Conservation (phyloP, 2,113 vertebrate species). For the Xenotilapia flavipinnis region DNA sequence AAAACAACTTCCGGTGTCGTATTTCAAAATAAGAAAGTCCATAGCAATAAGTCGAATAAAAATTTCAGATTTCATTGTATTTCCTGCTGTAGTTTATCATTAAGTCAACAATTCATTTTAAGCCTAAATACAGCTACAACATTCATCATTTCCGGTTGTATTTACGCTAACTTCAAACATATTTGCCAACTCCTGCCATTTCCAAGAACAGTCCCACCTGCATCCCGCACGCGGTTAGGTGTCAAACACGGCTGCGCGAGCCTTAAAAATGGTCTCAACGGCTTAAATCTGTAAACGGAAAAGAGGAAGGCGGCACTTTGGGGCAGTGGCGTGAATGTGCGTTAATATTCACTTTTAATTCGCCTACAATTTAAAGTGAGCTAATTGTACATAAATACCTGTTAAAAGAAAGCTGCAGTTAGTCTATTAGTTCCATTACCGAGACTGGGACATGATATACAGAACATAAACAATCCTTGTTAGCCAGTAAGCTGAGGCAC, state of each 20-base stretch:
- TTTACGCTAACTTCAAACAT: neutral
- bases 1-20: neutral
- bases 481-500: neutral
- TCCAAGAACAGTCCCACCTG: neutral
- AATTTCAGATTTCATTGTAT: neutral
- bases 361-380: neutral
- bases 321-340: neutral
- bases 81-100: neutral
- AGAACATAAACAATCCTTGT: neutral
- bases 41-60: neutral
- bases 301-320: neutral
- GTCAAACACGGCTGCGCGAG: neutral
- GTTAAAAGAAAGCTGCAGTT: neutral
- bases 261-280: neutral
- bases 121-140: neutral
- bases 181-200: neutral
- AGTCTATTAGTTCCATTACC: neutral
- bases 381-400: neutral
- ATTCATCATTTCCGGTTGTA: neutral
- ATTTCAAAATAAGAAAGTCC: slow-evolving; percentile 21
- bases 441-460: neutral
- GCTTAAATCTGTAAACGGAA: neutral
- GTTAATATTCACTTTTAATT: neutral
- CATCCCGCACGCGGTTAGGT: neutral
- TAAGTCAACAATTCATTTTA: neutral